Conservation (phyloP, 2,797 vertebrate species). For the Carcharodon carcharias region DNA sequence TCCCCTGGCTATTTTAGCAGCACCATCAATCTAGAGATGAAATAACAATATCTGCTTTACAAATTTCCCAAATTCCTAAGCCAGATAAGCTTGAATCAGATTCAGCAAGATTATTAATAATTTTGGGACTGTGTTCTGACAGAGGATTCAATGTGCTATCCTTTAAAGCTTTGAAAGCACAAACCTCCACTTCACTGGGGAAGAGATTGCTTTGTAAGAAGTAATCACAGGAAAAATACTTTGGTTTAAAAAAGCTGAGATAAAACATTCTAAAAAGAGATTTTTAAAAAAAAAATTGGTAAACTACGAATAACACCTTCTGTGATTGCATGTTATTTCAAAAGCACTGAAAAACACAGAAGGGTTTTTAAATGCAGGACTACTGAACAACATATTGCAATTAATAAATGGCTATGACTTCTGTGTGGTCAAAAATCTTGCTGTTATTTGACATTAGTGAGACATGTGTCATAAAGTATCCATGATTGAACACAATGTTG, state of each 20-base stretch:
- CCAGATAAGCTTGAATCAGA: not conserved
- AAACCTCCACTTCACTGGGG: not conserved
- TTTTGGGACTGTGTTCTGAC: not conserved
- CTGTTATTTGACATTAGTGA: not conserved
- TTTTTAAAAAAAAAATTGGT: not conserved
- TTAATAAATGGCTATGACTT: not conserved
- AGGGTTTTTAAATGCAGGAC: not conserved
- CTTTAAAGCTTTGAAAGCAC: not conserved
- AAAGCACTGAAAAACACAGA: not conserved
- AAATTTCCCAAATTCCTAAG: not conserved
- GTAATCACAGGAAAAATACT: not conserved
- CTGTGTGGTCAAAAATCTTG: not conserved
- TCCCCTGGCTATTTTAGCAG: not conserved
- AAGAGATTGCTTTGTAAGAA: not conserved
- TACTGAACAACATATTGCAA: not conserved
- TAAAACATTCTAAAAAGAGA: not conserved
- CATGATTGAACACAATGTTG: not conserved
- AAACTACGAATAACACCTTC: not conserved
- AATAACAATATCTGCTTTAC: not conserved
- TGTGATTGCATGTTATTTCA: not conserved
- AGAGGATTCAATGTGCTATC: not conserved
- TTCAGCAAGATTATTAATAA: not conserved
- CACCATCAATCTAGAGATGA: not conserved
- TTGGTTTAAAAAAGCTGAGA: not conserved
- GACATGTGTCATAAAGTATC: not conserved